Base-by-base conservation (phyloP, 2,113 vertebrate species). In the Coptodon bakossiorum region DNA sequence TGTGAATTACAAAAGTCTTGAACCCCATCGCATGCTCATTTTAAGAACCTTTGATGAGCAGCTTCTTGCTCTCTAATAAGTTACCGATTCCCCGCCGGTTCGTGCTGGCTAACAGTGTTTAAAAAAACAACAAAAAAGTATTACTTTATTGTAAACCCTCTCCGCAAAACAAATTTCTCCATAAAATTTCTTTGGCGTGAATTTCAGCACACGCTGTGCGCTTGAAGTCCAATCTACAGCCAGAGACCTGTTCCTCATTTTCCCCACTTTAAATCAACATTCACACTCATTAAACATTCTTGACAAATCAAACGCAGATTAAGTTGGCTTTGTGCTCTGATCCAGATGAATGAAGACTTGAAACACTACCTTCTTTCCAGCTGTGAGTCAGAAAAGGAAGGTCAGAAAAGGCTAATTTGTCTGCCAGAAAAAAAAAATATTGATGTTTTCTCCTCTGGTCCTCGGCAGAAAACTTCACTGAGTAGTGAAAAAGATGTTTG, bases 161-260 rank as follows among this genome's bases (percentile, higher is more conserved):
- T 54, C 43, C 56, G 84, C 82, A 38, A 14, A 90, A 45, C 68
- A 43, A 57, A 36, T 86, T 56, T 81, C 63, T 81, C 82, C 73
- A 53, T 54, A 82, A 90, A 90, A 79, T 89, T 57, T 87, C 17
- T 63, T 63, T 80, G 36, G 56, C 52, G 19, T 56, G 45, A 31
- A 82, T 68, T 80, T 80, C 31, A 76, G 27, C 2, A 4, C 59
- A 40, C 2, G 5, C 71, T 61, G 66, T 50, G 29, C 38, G 27
- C 79, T 59, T 61, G 34, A 81, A 79, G 80, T 22, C 38, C 83
- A 56, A 66, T 82, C 61, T 48, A 14, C 81, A 91, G 88, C 53
- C 66, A 81, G 34, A 80, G 56, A 79, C 83, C 68, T 84, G 86
- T 86, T 90, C 50, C 83, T 86, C 81, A 86, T 86, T 83, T 85